phyloP scores from a whole-genome alignment of 2,888 invertebrate species.

The Orgyia antiqua region DNA sequence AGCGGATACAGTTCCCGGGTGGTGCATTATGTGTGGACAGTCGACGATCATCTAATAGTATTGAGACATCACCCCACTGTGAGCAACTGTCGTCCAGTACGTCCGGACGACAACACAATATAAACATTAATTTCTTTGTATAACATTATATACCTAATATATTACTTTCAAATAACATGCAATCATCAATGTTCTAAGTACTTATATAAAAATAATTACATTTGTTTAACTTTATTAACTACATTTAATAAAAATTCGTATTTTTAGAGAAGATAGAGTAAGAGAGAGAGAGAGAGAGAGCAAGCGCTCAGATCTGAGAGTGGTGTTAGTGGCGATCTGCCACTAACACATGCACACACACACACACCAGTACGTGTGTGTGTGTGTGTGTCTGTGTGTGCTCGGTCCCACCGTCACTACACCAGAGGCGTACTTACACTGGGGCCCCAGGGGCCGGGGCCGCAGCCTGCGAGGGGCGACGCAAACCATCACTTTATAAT shows the following conservation, averaged over 20 bases:
- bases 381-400: not conserved
- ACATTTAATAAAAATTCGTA: slow-evolving; percentile 27
- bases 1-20: no score
- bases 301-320: no score
- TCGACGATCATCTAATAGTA: no score
- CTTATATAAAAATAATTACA: slow-evolving; percentile 19
- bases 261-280: slow-evolving; percentile 23
- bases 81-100: slow-evolving; percentile 8
- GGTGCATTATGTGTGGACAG: no score
- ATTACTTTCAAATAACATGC: slow-evolving; percentile 27
- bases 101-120: slow-evolving; percentile 5
- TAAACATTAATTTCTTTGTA: slow-evolving; percentile 10
- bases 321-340: no score
- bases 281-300: not conserved
- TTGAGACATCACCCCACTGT: no score
- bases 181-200: slow-evolving; percentile 17
- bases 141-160: no score
- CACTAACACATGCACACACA: no score
- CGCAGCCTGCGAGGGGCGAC: no score
- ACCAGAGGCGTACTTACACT: no score
- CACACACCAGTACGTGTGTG: slow-evolving; percentile 40
- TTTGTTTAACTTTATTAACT: slow-evolving; percentile 13
- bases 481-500: no score
- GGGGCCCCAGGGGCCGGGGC: no score
- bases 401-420: slow-evolving; percentile 1